Conservation (phyloP, 1,140 invertebrate species). For the Drosophila insularis region DNA sequence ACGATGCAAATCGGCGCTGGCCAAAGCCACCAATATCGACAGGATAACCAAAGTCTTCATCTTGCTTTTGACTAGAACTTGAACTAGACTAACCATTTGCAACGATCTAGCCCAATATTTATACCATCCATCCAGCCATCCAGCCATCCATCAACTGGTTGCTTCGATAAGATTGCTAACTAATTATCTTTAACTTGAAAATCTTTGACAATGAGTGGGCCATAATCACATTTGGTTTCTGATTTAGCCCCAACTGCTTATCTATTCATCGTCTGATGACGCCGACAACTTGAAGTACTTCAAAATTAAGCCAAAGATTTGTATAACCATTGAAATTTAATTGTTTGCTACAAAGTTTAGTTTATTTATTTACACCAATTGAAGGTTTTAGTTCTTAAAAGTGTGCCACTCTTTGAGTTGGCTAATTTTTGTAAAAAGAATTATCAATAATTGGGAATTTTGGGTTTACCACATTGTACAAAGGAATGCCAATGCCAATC, state of each 20-base stretch:
- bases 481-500: background rate
- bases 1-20: constrained; percentile 64
- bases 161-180: constrained; percentile 20
- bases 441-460: background rate
- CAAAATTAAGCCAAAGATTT: background rate
- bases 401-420: background rate
- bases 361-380: background rate
- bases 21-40: constrained; percentile 60
- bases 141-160: constrained; percentile 19
- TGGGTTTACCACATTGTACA: background rate
- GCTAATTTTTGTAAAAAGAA: no score
- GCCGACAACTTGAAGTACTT: background rate
- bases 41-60: constrained; percentile 47
- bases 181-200: constrained; percentile 18
- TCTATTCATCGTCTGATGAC: constrained; percentile 7
- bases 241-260: background rate
- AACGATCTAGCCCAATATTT: constrained; percentile 41
- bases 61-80: constrained; percentile 45
- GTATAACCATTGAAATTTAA: background rate
- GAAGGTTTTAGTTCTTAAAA: no score
- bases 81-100: constrained; percentile 54
- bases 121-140: constrained; percentile 43
- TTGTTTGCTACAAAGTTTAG: background rate
- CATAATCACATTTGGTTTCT: constrained; percentile 5
- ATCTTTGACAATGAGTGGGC: constrained; percentile 9